These are phyloP conservation scores for Hippasteria phrygiana DNA, from an alignment of 53 echinoderm and acorn worm species.

Conservation along the genomic window DNA sequence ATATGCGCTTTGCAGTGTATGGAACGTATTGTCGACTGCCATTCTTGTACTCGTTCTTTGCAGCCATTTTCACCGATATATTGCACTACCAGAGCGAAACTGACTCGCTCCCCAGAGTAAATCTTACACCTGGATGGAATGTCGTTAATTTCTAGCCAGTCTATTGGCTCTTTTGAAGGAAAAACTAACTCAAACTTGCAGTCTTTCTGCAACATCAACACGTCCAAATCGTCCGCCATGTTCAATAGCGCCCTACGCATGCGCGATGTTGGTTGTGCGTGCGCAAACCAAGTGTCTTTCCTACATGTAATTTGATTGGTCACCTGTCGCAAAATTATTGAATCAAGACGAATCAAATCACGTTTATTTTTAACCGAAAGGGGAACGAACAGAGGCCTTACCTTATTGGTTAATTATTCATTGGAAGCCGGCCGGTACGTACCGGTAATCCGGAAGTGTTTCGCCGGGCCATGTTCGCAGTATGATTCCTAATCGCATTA, in stretches of 20 bases:
- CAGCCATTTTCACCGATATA: conserved; percentile 60
- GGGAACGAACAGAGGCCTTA: background rate
- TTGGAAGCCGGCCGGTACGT: background rate
- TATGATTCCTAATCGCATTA: too few species aligned
- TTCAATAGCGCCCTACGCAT: conserved; percentile 34
- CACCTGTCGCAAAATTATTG: background rate
- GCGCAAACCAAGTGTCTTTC: background rate
- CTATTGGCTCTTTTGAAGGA: conserved; percentile 59
- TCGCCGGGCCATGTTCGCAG: too few species aligned
- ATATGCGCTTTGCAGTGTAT: conserved; percentile 50
- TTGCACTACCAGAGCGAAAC: conserved; percentile 47
- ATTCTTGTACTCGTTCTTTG: conserved; percentile 42
- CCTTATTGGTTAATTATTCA: conserved; percentile 28
- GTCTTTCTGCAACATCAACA: conserved; percentile 48
- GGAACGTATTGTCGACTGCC: conserved; percentile 43
- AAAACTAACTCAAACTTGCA: conserved; percentile 59
- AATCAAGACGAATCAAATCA: conserved; percentile 11
- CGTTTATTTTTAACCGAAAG: conserved; percentile 26
- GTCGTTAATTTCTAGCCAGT: conserved; percentile 37
- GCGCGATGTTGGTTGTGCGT: background rate
- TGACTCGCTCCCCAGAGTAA: conserved; percentile 50
- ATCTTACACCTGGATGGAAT: conserved; percentile 40
- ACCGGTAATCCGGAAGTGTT: too few species aligned
- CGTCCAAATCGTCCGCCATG: conserved; percentile 69
- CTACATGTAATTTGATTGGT: conserved; percentile 36